These are phyloP conservation scores for Chelonus formosanus DNA, from an alignment of 2,888 invertebrate species.

Conservation along the genomic window DNA sequence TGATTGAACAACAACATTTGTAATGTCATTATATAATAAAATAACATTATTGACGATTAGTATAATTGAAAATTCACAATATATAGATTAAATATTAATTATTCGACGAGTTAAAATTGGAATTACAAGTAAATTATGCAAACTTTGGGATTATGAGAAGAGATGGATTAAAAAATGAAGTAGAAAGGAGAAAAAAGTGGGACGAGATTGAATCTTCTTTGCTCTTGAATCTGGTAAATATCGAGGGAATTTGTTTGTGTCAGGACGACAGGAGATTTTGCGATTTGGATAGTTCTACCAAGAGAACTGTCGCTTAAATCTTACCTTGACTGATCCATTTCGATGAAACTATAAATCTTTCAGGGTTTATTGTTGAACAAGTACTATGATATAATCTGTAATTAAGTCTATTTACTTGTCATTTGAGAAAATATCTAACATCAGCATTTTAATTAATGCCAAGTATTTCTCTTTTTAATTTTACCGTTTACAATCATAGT, in stretches of 20 bases:
- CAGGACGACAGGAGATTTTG: slow-evolving; percentile 16
- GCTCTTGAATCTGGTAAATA: slow-evolving; percentile 3
- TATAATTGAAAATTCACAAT: too few relatives aligned
- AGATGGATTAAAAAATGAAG: neutral
- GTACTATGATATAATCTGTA: slow-evolving; percentile 46
- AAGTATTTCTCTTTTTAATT: too few relatives aligned
- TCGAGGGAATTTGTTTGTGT: slow-evolving; percentile 22
- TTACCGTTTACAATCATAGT: too few relatives aligned
- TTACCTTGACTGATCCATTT: slow-evolving; percentile 6
- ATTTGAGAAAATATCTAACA: too few relatives aligned
- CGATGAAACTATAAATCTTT: slow-evolving; percentile 20
- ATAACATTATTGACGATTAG: too few relatives aligned
- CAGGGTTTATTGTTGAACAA: slow-evolving; percentile 32
- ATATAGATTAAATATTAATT: too few relatives aligned
- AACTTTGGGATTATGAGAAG: neutral
- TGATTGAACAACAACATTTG: too few relatives aligned
- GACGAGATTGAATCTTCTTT: slow-evolving; percentile 16
- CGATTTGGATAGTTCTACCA: slow-evolving; percentile 11
- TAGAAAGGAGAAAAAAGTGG: neutral
- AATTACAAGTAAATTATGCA: slow-evolving; percentile 13
- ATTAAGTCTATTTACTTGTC: slow-evolving; percentile 32
- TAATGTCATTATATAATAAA: too few relatives aligned
- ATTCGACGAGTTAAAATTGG: neutral
- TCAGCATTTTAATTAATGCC: too few relatives aligned
- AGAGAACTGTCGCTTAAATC: slow-evolving; percentile 6